phyloP scores from a whole-genome alignment of 2,797 vertebrate species.

The Micropoecilia bifurca region DNA sequence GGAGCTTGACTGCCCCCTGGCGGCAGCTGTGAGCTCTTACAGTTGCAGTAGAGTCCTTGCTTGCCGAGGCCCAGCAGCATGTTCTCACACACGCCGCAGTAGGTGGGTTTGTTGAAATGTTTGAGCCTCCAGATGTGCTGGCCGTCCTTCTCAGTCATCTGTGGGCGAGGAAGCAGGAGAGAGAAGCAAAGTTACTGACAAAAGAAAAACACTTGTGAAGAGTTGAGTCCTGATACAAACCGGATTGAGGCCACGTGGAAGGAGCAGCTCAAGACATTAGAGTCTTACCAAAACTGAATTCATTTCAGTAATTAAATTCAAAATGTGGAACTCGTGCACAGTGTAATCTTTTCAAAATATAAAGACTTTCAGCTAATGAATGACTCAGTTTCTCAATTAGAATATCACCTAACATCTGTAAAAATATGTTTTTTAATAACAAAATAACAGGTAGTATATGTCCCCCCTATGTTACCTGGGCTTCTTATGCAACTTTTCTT shows the following conservation, averaged over 20 bases:
- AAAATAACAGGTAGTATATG: neutral
- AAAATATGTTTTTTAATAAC: neutral
- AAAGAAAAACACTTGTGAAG: neutral
- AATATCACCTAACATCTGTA: neutral
- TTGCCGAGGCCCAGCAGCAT: slow-evolving; percentile 89
- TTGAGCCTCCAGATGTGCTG: slow-evolving; percentile 92
- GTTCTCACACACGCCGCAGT: slow-evolving; percentile 87
- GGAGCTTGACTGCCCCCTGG: slow-evolving; percentile 48
- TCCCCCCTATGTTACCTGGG: neutral
- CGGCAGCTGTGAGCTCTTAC: slow-evolving; percentile 78
- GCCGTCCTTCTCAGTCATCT: slow-evolving; percentile 90
- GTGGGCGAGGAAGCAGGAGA: neutral
- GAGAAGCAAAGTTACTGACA: neutral
- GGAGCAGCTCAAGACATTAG: neutral
- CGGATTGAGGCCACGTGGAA: neutral
- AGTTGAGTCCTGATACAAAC: neutral
- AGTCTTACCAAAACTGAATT: neutral
- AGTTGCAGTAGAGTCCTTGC: slow-evolving; percentile 89
- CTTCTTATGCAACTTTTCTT: neutral
- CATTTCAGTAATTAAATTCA: neutral
- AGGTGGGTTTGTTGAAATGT: slow-evolving; percentile 88
- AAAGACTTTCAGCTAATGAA: neutral
- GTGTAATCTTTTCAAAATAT: neutral
- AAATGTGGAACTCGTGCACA: neutral
- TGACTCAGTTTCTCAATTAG: neutral